Evolutionary conservation across 2,113 vertebrate species (phyloP), one percentile per base, ranked within the genome.

Genomic region (Rhombomys opimus): DNA sequence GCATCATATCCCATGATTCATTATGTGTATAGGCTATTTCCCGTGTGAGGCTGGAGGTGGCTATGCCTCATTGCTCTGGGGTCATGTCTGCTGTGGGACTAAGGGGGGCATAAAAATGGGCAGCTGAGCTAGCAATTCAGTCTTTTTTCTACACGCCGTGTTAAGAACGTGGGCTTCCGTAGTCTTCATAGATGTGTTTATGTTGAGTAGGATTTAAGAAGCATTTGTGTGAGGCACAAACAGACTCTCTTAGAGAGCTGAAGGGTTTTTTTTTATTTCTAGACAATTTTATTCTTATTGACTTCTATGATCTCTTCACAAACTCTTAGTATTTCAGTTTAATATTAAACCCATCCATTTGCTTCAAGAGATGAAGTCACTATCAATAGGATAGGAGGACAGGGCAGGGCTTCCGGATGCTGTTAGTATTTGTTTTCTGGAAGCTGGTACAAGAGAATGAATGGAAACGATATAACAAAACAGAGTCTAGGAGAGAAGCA

Each of bases 261-360:
- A 35, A 96, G 93, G 93, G 46, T 46, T 46, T 46, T 86, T 63
- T 92, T 89, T 50, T 77, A 75, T 50, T 92, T 93, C 32, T 63
- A n/a, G 32, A 78, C 52, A 92, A 86, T 92, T 94, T 94, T 78
- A 27, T 73, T 84, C 67, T 87, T 96, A 70, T 78, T 95, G 23
- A 22, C 59, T 82, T 97, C 78, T 90, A 73, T 73, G 13, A 95
- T 95, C 57, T 89, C 72, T 94, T 97, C 81, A 27, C 88, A 92
- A 81, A 93, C 80, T 88, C 88, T 38, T 88, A 59, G 52, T 81
- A 91, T 96, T 96, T 95, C 65, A 32, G 15, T 67, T 95, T 96
- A 95, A 81, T 94, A 96, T 96, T 92, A 97, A 96, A 81, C 59
- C 76, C 97, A 97, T 96, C 76, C 76, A 86, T 94, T 96, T 91